Percentiles rank a stretch among this genome's conserved stretches.
Conservation (phyloP, 2,888 invertebrate species). For the Cataglyphis albicans region DNA sequence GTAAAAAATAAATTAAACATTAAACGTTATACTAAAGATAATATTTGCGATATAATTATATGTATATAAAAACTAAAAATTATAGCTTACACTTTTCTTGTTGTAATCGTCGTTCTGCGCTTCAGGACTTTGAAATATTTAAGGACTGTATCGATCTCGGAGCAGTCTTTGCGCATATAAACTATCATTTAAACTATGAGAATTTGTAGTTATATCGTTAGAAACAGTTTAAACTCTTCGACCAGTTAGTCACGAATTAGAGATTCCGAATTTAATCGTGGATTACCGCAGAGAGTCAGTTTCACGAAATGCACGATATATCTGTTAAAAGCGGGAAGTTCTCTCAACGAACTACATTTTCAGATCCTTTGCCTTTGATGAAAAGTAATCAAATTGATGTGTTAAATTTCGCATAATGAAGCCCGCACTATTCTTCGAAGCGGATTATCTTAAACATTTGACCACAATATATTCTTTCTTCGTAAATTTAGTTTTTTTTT, state of each 20-base stretch:
- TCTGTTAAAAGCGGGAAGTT: constrained; percentile 61
- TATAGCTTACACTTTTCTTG: not conserved
- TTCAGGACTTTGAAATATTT: not conserved
- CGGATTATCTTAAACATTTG: not conserved
- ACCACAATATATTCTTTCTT: not conserved
- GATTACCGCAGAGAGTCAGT: constrained; percentile 64
- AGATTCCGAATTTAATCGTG: constrained; percentile 68
- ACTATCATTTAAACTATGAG: constrained; percentile 30
- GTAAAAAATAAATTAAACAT: not conserved
- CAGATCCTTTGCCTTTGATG: constrained; percentile 56
- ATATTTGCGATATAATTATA: not conserved
- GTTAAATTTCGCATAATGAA: constrained; percentile 44
- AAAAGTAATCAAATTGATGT: constrained; percentile 41
- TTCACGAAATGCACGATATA: constrained; percentile 50
- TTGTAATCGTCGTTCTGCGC: not conserved
- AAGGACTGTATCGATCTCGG: not conserved
- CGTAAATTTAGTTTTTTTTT: not conserved
- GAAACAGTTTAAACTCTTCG: constrained; percentile 50
- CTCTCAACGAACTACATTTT: constrained; percentile 26
- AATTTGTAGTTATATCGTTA: constrained; percentile 43
- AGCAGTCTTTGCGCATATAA: not conserved
- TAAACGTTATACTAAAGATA: not conserved
- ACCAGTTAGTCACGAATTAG: constrained; percentile 58
- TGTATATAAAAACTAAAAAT: not conserved
- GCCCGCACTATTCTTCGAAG: not conserved